These are phyloP conservation scores for Fukomys damarensis DNA, from an alignment of 2,113 vertebrate genomes.

Conservation along the genomic window DNA sequence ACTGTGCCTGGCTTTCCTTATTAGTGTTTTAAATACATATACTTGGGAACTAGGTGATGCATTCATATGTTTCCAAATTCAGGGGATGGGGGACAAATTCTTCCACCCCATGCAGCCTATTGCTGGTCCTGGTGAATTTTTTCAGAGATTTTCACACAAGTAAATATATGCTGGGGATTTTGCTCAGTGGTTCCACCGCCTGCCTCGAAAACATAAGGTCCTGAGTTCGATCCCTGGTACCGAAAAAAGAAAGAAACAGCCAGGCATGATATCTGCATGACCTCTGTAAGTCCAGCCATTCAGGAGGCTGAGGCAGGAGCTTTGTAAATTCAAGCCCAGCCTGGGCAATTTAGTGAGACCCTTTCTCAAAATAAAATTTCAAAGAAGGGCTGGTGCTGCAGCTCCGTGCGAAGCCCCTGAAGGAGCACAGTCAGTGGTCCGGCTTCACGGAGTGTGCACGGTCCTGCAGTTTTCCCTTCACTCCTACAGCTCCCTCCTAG, in stretches of 20 bases:
- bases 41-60: background rate
- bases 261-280: background rate
- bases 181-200: too few relatives aligned
- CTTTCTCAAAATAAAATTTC: background rate
- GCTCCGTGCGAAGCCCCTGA: background rate
- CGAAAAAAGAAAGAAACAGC: background rate
- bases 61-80: background rate
- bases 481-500: background rate
- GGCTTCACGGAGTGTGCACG: background rate
- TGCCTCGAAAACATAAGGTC: too few relatives aligned
- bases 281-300: background rate
- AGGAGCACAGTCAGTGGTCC: background rate
- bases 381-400: background rate
- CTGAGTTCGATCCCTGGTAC: too few relatives aligned
- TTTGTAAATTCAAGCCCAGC: background rate
- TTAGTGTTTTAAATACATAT: background rate
- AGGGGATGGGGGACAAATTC: background rate
- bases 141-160: background rate
- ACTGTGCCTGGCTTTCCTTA: too few relatives aligned
- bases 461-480: background rate
- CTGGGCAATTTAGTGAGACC: background rate
- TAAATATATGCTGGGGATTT: background rate
- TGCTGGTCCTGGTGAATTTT: background rate
- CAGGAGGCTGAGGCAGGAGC: background rate
- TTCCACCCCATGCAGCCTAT: background rate